phyloP scores from a whole-genome alignment of 2,113 vertebrate genomes.

The Dasyprocta punctata region DNA sequence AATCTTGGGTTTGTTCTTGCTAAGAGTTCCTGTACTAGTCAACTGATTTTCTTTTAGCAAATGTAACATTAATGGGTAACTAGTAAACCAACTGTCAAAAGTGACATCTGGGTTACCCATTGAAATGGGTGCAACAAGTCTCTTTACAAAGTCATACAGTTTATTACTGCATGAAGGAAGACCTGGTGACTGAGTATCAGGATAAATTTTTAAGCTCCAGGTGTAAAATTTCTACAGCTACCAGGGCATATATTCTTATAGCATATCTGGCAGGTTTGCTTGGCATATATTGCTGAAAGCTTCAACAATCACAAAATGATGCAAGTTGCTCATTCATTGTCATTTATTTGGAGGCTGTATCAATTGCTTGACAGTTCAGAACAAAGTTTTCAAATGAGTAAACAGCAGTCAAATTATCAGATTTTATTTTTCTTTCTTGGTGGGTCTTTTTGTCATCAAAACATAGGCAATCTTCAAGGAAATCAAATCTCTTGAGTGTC shows the following conservation, averaged over 20 bases:
- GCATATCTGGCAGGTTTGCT: not conserved
- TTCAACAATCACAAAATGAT: not conserved
- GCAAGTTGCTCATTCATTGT: not conserved
- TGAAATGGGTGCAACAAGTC: not conserved
- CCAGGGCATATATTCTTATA: not conserved
- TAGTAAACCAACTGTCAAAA: not conserved
- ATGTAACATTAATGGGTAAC: not conserved
- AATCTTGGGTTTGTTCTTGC: not conserved
- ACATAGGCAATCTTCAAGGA: not conserved
- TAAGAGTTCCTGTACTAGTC: not conserved
- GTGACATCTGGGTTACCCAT: not conserved
- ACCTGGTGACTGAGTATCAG: not conserved
- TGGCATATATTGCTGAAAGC: not conserved
- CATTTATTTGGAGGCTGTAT: not conserved
- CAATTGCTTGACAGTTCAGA: not conserved
- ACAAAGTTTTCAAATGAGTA: not conserved
- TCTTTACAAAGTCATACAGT: not conserved
- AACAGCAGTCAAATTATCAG: not conserved
- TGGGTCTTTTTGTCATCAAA: not conserved
- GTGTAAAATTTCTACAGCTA: not conserved
- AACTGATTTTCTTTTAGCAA: not conserved
- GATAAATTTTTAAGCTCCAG: not conserved
- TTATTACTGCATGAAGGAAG: not conserved
- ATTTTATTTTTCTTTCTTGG: not conserved
- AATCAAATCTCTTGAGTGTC: not conserved